A percentile compares a stretch with the other conserved stretches of the same genome.
Evolutionary conservation across 2,797 vertebrate species (phyloP).

Genomic region (Tinamus major): DNA sequence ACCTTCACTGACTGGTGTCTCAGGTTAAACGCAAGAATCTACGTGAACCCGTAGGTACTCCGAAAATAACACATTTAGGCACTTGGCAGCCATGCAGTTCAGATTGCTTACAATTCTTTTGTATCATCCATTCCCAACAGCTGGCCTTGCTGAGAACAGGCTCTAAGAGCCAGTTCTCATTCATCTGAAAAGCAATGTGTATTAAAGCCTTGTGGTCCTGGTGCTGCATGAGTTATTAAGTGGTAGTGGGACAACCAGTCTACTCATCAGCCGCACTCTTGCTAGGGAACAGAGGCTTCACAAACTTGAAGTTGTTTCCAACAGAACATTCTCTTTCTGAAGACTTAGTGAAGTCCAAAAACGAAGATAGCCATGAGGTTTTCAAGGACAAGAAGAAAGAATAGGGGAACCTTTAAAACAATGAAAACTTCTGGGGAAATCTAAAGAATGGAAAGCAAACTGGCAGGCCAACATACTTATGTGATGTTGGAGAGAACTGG

Average conservation of each 20-base stretch:
- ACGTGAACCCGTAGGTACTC: fast-evolving
- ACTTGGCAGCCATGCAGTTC: background rate
- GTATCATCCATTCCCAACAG: background rate
- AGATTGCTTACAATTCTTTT: background rate
- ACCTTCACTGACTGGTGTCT: fast-evolving
- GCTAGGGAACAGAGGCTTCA: background rate
- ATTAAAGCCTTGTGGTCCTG: fast-evolving
- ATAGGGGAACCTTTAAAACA: background rate
- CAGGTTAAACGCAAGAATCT: background rate
- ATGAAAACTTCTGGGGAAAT: background rate
- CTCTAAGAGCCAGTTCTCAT: background rate
- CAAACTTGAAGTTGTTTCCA: background rate
- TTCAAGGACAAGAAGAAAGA: background rate
- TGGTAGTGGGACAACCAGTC: fast-evolving
- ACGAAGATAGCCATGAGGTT: fast-evolving
- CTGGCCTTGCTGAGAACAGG: background rate
- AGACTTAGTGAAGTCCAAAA: background rate
- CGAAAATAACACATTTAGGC: background rate
- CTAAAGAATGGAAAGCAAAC: background rate
- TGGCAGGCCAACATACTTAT: background rate
- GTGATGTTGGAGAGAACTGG: no score
- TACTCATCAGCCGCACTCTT: background rate
- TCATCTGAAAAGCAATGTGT: background rate
- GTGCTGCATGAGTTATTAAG: background rate
- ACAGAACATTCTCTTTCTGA: background rate